A percentile compares a stretch with the other conserved stretches of the same genome.
Evolutionary conservation across 1,140 invertebrate species (phyloP).

Genomic region (Oreohelix idahoensis): DNA sequence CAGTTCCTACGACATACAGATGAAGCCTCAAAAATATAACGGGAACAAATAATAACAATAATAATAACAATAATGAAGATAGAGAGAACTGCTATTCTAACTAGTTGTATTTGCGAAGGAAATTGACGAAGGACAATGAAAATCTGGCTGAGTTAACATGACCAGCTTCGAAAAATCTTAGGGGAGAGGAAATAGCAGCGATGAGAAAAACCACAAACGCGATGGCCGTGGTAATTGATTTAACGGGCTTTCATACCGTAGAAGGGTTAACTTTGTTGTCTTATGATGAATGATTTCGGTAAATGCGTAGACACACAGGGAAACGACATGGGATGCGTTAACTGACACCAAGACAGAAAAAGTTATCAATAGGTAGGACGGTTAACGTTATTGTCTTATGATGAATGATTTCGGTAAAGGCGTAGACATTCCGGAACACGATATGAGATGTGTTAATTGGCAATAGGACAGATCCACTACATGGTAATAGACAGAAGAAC

Average conservation of each 20-base stretch:
- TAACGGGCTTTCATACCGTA: background rate
- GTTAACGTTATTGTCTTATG: background rate
- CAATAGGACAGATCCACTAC: too few relatives aligned
- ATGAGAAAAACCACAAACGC: background rate
- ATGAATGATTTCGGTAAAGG: background rate
- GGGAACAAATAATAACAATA: background rate
- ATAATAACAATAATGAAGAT: background rate
- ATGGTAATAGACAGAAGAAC: too few relatives aligned
- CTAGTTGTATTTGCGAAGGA: background rate
- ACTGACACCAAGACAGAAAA: too few relatives aligned
- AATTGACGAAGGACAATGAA: background rate
- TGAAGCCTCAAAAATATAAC: too few relatives aligned
- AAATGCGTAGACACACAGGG: too few relatives aligned
- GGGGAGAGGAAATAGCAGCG: background rate
- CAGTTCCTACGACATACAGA: too few relatives aligned
- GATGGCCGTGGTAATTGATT: background rate
- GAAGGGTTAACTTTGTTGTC: background rate
- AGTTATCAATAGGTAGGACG: background rate
- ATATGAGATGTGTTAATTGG: too few relatives aligned
- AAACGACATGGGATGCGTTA: too few relatives aligned
- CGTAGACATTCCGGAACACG: too few relatives aligned
- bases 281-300: background rate
- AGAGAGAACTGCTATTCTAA: background rate
- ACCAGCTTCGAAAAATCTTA: background rate
- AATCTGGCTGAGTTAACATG: background rate